Conservation (phyloP, 2,888 invertebrate species). For the Gonocerus acuteangulatus region DNA sequence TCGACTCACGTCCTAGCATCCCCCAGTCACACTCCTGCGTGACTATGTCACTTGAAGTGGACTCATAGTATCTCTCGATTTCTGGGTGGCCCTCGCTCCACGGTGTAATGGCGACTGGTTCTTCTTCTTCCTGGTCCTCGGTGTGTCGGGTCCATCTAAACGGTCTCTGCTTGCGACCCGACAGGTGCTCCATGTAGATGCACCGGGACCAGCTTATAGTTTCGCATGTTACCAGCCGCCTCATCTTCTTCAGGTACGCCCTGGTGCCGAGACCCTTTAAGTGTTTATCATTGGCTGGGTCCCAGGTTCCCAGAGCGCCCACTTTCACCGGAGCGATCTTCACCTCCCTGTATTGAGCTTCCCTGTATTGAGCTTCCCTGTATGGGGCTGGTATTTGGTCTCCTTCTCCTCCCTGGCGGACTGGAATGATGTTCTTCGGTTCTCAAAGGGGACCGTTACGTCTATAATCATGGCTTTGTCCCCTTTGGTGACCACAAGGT, state of each 20-base stretch:
- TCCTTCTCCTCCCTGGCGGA: neutral
- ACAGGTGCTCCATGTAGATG: conserved; percentile 23
- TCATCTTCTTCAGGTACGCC: neutral
- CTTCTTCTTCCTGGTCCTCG: neutral
- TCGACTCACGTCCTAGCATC: too few species aligned
- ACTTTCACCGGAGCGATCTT: neutral
- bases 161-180: neutral
- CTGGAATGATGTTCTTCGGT: too few species aligned
- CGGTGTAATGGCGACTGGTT: too few species aligned
- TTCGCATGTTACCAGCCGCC: neutral
- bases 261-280: neutral
- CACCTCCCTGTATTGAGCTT: neutral
- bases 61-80: too few species aligned
- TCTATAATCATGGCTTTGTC: too few species aligned
- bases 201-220: conserved; percentile 22
- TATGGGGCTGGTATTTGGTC: neutral
- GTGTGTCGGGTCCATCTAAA: neutral
- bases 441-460: too few species aligned
- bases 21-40: too few species aligned
- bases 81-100: too few species aligned
- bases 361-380: neutral
- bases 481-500: too few species aligned
- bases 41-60: too few species aligned
- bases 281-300: neutral
- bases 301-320: neutral